Percentiles rank a stretch among this genome's conserved stretches.
phyloP scores from a whole-genome alignment of 1,140 invertebrate genomes.

The Neelides sp. region DNA sequence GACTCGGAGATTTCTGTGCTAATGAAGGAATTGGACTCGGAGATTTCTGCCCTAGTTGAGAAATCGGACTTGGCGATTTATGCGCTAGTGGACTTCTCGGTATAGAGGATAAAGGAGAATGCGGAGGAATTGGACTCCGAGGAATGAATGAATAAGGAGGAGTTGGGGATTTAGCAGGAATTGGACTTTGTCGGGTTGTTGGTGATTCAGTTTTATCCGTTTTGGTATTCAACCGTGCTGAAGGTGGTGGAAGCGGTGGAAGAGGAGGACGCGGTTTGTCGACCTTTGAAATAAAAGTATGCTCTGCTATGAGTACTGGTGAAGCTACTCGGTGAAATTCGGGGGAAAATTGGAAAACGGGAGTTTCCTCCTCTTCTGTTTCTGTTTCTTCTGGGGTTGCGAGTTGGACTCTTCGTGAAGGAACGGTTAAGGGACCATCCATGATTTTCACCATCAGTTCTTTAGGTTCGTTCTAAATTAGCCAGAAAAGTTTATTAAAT shows the following conservation, averaged over 20 bases:
- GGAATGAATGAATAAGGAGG: no score
- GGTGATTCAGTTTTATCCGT: no score
- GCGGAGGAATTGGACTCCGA: no score
- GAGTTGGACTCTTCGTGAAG: slow-evolving; percentile 7
- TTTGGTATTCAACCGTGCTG: no score
- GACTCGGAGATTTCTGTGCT: neutral
- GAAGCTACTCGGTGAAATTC: slow-evolving; percentile 29
- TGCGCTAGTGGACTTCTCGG: neutral
- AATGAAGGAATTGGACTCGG: neutral
- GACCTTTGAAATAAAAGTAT: slow-evolving; percentile 14
- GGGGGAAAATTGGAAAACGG: slow-evolving; percentile 23
- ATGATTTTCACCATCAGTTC: slow-evolving; percentile 26
- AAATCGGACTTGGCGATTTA: neutral
- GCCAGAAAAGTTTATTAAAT: no score
- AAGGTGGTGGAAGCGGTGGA: slow-evolving; percentile 4
- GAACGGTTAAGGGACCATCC: slow-evolving; percentile 22
- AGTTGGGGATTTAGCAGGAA: no score
- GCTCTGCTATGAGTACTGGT: slow-evolving; percentile 18
- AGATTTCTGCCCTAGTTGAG: neutral
- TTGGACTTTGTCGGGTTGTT: no score
- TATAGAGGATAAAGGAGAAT: no score
- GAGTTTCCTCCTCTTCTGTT: slow-evolving; percentile 6
- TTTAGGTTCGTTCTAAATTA: slow-evolving; percentile 7
- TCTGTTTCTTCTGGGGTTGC: slow-evolving; percentile 16
- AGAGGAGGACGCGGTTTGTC: neutral